phyloP scores from a whole-genome alignment of 2,113 vertebrate species.

The Urocitellus parryii region DNA sequence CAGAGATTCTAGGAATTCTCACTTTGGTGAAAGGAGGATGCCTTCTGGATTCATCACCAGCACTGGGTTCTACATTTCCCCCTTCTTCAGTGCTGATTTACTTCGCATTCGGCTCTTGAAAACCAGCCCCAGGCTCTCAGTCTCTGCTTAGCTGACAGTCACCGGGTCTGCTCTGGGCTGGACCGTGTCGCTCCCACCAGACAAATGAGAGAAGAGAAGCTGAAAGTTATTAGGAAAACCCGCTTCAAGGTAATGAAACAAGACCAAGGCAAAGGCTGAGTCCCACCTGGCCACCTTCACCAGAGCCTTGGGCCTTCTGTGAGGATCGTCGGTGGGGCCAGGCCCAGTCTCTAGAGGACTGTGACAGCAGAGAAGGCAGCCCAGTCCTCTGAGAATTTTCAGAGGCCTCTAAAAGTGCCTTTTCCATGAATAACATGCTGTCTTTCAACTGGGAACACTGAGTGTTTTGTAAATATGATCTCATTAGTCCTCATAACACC shows the following conservation, averaged over 20 bases:
- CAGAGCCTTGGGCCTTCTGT: not conserved
- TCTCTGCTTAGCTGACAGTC: not conserved
- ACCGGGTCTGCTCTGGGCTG: not conserved
- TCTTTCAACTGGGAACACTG: constrained; percentile 43
- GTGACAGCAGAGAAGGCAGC: not conserved
- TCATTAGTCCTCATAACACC: not conserved
- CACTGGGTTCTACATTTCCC: not conserved
- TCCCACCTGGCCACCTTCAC: not conserved
- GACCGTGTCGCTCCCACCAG: not conserved
- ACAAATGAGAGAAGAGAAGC: not conserved
- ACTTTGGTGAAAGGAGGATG: not conserved
- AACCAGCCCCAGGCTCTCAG: not conserved
- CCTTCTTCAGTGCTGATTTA: not conserved
- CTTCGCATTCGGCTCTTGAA: not conserved
- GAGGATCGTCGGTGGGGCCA: not conserved
- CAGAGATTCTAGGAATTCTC: not conserved
- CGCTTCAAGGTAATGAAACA: not conserved
- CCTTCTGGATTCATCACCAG: not conserved
- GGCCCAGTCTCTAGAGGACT: not conserved
- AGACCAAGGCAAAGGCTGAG: not conserved
- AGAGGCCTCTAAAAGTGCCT: not conserved
- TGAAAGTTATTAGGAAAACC: not conserved
- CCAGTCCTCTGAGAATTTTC: not conserved
- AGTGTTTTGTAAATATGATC: constrained; percentile 49
- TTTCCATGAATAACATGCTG: not conserved